Conservation (phyloP, 2,888 invertebrate species). For the Drosophila aldrichi region DNA sequence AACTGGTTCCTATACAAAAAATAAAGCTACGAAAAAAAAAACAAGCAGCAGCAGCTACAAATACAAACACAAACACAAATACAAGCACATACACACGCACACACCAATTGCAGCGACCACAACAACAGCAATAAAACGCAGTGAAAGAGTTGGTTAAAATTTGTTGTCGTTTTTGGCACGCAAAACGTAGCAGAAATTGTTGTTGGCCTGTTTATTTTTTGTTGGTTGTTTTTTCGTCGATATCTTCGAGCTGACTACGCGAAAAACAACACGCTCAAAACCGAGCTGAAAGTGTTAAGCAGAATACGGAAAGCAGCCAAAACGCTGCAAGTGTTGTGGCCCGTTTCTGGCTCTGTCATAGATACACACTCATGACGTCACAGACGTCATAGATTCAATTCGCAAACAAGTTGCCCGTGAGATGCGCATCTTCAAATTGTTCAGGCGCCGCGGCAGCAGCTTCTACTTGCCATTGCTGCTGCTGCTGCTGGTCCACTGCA, state of each 20-base stretch:
- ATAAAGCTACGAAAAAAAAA: constrained; percentile 8
- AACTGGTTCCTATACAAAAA: constrained; percentile 71
- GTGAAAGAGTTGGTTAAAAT: constrained; percentile 64
- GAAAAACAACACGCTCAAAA: constrained; percentile 51
- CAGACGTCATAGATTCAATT: constrained; percentile 30
- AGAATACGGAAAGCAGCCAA: background rate
- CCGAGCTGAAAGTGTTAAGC: constrained; percentile 33
- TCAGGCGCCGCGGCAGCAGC: constrained; percentile 43
- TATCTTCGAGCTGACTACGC: constrained; percentile 53
- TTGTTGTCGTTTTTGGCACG: constrained; percentile 54
- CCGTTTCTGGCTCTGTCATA: constrained; percentile 18
- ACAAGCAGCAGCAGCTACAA: constrained; percentile 29
- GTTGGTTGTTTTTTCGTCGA: background rate
- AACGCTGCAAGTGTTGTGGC: constrained; percentile 4
- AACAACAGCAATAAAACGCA: constrained; percentile 59
- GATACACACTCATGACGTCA: constrained; percentile 66
- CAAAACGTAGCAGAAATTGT: constrained; percentile 50
- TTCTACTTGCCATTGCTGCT: constrained; percentile 71
- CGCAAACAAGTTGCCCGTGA: constrained; percentile 32
- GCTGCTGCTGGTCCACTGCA: constrained; percentile 75
- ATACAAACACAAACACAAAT: constrained; percentile 23
- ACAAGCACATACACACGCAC: constrained; percentile 25
- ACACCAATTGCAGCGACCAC: constrained; percentile 64
- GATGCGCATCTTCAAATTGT: constrained; percentile 75
- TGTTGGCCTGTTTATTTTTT: constrained; percentile 24